A percentile compares a stretch with the other conserved stretches of the same genome.
Conservation (phyloP, 2,113 vertebrate species). For the Tragelaphus strepsiceros region DNA sequence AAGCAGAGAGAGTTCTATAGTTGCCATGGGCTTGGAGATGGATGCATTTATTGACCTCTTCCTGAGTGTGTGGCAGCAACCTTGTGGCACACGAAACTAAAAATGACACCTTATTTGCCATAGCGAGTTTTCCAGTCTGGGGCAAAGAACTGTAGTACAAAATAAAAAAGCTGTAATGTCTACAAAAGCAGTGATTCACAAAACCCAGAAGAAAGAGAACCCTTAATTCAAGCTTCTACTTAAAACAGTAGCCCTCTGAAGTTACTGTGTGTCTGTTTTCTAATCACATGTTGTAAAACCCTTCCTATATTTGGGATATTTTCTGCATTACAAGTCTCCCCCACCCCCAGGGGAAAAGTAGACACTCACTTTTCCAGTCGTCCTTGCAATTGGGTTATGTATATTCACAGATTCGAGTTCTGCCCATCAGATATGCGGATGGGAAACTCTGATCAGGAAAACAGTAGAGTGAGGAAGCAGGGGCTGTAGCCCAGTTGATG, state of each 20-base stretch:
- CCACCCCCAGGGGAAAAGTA: background rate
- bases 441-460: background rate
- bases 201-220: background rate
- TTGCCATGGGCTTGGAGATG: background rate
- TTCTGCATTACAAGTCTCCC: background rate
- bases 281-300: background rate
- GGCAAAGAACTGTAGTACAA: background rate
- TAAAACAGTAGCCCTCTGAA: background rate
- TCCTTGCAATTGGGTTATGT: background rate
- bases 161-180: background rate
- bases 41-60: background rate
- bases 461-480: background rate
- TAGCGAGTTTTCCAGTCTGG: background rate
- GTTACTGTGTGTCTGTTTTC: background rate
- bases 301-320: background rate
- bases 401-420: background rate
- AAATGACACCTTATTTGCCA: background rate
- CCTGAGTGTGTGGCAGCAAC: rapidly evolving
- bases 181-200: background rate
- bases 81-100: background rate
- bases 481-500: background rate
- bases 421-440: background rate
- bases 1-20: background rate
- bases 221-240: background rate
- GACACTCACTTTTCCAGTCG: background rate